Evolutionary conservation across 2,797 vertebrate species (phyloP).

Genomic region (Toxotes lorentzi): DNA sequence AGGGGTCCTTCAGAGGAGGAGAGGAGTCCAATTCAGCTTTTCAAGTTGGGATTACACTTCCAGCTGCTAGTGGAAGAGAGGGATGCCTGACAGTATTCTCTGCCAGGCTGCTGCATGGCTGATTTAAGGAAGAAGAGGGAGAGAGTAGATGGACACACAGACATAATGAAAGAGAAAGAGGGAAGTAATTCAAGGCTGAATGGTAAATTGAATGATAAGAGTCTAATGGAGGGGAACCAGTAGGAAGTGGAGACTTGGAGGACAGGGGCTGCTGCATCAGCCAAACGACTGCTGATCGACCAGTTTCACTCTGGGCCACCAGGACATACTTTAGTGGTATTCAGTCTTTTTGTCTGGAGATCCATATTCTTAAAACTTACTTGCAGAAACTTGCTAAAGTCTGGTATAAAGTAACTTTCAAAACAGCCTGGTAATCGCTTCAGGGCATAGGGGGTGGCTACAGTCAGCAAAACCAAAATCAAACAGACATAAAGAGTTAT

Average conservation of each 20-base stretch:
- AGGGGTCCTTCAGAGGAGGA: slow-evolving; percentile 31
- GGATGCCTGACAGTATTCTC: slow-evolving; percentile 46
- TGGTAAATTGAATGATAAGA: slow-evolving; percentile 55
- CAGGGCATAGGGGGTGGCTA: background rate
- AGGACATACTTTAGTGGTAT: slow-evolving; percentile 23
- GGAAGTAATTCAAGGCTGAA: slow-evolving; percentile 55
- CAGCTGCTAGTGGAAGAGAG: slow-evolving; percentile 49
- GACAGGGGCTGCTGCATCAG: slow-evolving; percentile 58
- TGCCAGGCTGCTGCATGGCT: slow-evolving; percentile 57
- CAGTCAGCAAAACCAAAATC: background rate
- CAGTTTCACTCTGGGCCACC: slow-evolving; percentile 44
- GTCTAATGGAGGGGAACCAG: slow-evolving; percentile 61
- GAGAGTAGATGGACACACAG: slow-evolving; percentile 41
- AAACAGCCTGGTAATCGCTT: slow-evolving; percentile 49
- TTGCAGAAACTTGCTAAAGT: slow-evolving; percentile 11
- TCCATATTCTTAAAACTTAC: slow-evolving; percentile 23
- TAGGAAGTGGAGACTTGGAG: slow-evolving; percentile 30
- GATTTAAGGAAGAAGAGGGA: slow-evolving; percentile 54
- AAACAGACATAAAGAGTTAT: too few species aligned
- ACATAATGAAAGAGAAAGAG: slow-evolving; percentile 37
- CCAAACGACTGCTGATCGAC: slow-evolving; percentile 55
- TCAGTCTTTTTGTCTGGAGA: slow-evolving; percentile 1
- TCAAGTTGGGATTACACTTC: slow-evolving; percentile 59
- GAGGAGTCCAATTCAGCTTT: slow-evolving; percentile 61
- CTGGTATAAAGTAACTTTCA: slow-evolving; percentile 33